Evolutionary conservation across 1,140 invertebrate genomes (phyloP).

Genomic region (Drepana arcuata): DNA sequence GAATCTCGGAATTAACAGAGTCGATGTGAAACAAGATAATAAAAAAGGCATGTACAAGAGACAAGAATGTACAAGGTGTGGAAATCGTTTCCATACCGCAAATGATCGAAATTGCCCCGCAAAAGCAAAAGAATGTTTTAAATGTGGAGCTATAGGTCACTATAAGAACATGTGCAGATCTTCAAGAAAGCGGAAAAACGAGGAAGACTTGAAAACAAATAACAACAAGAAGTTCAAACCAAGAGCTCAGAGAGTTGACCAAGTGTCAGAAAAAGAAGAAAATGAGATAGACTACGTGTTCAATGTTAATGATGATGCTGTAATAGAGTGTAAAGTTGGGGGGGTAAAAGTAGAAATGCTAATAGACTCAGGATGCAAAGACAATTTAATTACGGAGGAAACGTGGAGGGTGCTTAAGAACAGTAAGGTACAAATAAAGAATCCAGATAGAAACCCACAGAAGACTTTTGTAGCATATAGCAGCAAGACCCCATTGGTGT

Average conservation of each 20-base stretch:
- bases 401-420: constrained; percentile 5
- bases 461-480: constrained; percentile 10
- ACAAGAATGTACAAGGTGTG: neutral
- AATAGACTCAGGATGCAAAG: constrained; percentile 17
- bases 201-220: neutral
- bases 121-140: constrained; percentile 4
- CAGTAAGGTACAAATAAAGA: neutral
- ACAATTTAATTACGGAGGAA: constrained; percentile 15
- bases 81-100: neutral
- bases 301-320: constrained; percentile 6
- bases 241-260: neutral
- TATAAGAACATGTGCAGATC: constrained; percentile 6
- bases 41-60: neutral
- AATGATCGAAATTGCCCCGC: neutral
- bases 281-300: constrained; percentile 3
- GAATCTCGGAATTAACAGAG: no score
- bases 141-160: constrained; percentile 10
- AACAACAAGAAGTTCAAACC: neutral
- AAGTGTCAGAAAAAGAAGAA: neutral
- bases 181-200: constrained; percentile 1
- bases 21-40: neutral
- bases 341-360: constrained; percentile 12
- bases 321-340: constrained; percentile 8
- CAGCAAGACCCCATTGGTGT: constrained; percentile 12
- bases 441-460: constrained; percentile 3